Evolutionary conservation across 2,797 vertebrate genomes (phyloP).

Genomic region (Perodicticus potto): DNA sequence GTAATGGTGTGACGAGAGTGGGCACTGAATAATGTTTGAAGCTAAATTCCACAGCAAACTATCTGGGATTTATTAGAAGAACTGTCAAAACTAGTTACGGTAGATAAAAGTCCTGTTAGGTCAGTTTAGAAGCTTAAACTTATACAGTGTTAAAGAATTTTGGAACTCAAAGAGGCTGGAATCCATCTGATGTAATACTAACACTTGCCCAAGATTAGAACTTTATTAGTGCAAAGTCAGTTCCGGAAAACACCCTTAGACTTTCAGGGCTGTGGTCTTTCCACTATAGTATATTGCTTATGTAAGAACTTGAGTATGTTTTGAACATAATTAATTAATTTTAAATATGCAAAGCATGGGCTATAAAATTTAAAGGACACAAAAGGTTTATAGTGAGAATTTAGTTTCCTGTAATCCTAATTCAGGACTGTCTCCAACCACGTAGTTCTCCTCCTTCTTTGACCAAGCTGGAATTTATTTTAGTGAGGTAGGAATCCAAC

Average conservation of each 20-base stretch:
- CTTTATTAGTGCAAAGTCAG: not conserved
- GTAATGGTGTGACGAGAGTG: not conserved
- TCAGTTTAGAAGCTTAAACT: conserved; percentile 32
- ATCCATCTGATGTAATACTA: not conserved
- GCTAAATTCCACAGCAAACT: not conserved
- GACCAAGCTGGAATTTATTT: conserved; percentile 22
- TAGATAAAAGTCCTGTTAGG: not conserved
- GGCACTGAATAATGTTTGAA: not conserved
- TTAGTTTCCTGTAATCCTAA: not conserved
- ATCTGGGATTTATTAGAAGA: conserved; percentile 14
- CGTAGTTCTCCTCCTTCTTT: not conserved
- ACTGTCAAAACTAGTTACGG: conserved; percentile 1
- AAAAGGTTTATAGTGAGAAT: conserved; percentile 1
- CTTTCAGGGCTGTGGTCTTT: not conserved
- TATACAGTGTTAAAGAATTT: not conserved
- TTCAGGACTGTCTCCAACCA: not conserved
- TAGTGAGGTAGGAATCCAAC: not conserved
- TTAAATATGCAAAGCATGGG: not conserved
- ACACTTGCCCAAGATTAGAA: not conserved
- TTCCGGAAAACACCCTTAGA: not conserved
- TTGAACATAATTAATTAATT: not conserved
- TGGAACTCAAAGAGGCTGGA: not conserved
- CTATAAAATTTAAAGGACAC: conserved; percentile 1
- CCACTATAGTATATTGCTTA: not conserved
- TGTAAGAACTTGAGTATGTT: not conserved